Conservation (phyloP, 2,888 invertebrate species). For the Zaprionus lineosus region DNA sequence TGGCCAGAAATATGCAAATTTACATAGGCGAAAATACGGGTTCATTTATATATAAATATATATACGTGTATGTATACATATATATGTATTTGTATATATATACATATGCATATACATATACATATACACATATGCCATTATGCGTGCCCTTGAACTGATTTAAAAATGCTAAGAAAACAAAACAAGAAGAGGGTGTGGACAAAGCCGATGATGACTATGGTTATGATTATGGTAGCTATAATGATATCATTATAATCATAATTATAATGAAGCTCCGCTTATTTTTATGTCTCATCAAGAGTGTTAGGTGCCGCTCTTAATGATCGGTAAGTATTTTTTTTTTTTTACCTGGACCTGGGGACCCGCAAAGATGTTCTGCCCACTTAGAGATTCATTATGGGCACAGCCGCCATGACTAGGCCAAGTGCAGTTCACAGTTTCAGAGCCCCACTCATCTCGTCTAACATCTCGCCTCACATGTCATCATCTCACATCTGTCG, state of each 20-base stretch:
- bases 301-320: neutral
- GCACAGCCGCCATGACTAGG: constrained; percentile 2
- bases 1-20: constrained; percentile 28
- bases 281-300: too few species aligned
- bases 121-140: constrained; percentile 28
- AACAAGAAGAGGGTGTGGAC: constrained; percentile 26
- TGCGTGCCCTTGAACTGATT: constrained; percentile 68
- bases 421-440: neutral
- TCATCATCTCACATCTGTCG: neutral
- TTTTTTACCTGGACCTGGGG: too few species aligned
- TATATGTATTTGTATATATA: neutral
- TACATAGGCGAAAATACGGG: constrained; percentile 33
- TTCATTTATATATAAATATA: constrained; percentile 8
- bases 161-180: constrained; percentile 9
- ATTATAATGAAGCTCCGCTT: constrained; percentile 9
- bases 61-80: neutral
- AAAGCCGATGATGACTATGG: constrained; percentile 6
- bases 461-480: too few species aligned
- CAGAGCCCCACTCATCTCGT: too few species aligned
- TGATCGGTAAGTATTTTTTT: too few species aligned
- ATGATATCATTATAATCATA: constrained; percentile 29
- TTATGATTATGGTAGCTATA: neutral
- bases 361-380: constrained; percentile 53
- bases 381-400: neutral
- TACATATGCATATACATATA: constrained; percentile 25